Conservation (phyloP, 2,797 vertebrate species). For the Balearica regulorum region DNA sequence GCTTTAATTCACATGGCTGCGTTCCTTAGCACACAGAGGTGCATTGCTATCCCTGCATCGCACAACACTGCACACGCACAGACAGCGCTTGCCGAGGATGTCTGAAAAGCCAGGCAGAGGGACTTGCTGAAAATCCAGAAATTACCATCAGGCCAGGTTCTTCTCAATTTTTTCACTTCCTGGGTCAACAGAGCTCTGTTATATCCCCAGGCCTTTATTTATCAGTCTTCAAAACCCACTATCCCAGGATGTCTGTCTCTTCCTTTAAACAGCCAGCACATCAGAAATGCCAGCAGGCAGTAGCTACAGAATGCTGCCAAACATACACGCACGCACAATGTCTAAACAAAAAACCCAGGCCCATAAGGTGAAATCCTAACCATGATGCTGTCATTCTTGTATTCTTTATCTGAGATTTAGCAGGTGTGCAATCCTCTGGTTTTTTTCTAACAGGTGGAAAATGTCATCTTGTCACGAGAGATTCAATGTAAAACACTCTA, state of each 20-base stretch:
- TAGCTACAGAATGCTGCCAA: background rate
- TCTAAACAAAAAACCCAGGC: background rate
- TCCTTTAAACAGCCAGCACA: background rate
- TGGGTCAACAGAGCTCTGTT: background rate
- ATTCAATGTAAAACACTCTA: background rate
- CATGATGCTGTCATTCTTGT: background rate
- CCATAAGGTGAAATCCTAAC: background rate
- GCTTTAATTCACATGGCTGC: background rate
- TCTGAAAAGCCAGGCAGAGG: background rate
- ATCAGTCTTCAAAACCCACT: background rate
- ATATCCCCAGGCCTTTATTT: background rate
- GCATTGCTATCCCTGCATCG: background rate
- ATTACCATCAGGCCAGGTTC: background rate
- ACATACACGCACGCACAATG: fast-evolving
- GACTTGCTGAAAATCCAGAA: background rate
- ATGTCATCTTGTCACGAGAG: conserved; percentile 25
- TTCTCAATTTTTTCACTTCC: background rate
- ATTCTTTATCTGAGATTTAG: background rate
- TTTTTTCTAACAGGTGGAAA: conserved; percentile 21
- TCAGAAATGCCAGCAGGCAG: background rate
- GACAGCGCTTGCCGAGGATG: background rate
- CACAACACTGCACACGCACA: fast-evolving
- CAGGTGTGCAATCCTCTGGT: background rate
- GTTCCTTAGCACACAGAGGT: background rate
- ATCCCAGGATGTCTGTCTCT: background rate